Conservation (phyloP, 2,888 invertebrate genomes). For the Megalurothrips usitatus region DNA sequence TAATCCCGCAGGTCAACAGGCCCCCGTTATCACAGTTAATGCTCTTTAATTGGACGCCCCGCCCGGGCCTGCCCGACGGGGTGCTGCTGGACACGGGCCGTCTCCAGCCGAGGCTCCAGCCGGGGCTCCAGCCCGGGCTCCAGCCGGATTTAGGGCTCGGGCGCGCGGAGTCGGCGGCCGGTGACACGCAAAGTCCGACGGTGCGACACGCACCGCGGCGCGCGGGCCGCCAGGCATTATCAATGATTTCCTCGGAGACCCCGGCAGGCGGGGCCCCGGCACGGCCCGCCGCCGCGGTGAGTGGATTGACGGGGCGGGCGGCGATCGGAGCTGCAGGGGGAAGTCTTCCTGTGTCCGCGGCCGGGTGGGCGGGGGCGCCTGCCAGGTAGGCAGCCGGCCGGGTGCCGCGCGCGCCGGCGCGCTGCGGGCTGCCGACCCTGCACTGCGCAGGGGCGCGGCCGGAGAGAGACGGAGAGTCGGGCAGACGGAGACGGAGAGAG, state of each 20-base stretch:
- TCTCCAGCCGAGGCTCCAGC: slow-evolving; percentile 44
- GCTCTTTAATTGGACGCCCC: slow-evolving; percentile 6
- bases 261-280: background rate
- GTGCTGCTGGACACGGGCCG: slow-evolving; percentile 45
- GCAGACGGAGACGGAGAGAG: background rate
- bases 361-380: background rate
- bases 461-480: no score
- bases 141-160: background rate
- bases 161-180: background rate
- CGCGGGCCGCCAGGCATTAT: slow-evolving; percentile 52
- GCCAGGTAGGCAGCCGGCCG: background rate
- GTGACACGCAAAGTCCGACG: background rate
- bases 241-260: slow-evolving; percentile 73
- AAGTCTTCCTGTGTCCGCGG: no score
- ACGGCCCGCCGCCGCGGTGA: background rate
- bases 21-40: slow-evolving; percentile 7
- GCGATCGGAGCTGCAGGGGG: background rate
- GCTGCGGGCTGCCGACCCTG: background rate
- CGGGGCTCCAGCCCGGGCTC: slow-evolving; percentile 45
- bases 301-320: background rate
- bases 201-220: background rate
- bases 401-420: background rate
- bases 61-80: background rate
- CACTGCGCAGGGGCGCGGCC: background rate
- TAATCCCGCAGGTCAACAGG: background rate